Base-by-base conservation (phyloP, 2,797 vertebrate genomes). In the Mastacembelus armatus region DNA sequence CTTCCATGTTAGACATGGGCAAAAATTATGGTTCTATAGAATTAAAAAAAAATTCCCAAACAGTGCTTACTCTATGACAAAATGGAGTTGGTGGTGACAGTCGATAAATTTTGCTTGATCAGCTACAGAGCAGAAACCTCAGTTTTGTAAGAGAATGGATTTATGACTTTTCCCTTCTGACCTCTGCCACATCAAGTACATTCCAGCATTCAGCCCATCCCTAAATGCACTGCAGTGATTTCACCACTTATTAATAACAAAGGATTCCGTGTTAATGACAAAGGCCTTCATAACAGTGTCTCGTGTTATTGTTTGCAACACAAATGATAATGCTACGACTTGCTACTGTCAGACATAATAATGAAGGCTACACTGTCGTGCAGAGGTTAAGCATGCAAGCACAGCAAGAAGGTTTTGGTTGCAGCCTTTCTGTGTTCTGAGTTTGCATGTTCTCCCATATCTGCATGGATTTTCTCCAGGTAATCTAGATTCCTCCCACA, bases 121-220 rank as follows among this genome's bases (percentile, higher is more conserved):
- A 44, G 52, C 35, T 29, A 51, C 26, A 64, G 71, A 81, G 68
- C 60, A 66, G 33, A 68, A 74, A 62, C 49, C 7, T 14, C 64
- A 64, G 10, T 64, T 60, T 35, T 56, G 36, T 42, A 47, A 57
- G 21, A 63, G 39, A 43, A 54, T 16, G 30, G 4, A 72, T 81
- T 77, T 69, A 78, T 77, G 69, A 72, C 72, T 67, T 72, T 71
- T 50, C 22, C 70, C 2, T 39, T 64, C 29, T 76, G 70, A 87
- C 64, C 48, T 68, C 44, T 36, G 51, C 33, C 45, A 72, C 40
- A 66, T 50, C 18, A 51, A 60, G 35, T 26, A 26, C 55, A 83
- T 58, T 6, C 42, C 63, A 71, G 27, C 29, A 54, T 38, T 56
- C 26, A 43, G n/a, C 16, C 33, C 18, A 42, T 38, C 50, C 39